Conservation (phyloP, 2,888 invertebrate genomes). For the Yponomeuta malinellus region DNA sequence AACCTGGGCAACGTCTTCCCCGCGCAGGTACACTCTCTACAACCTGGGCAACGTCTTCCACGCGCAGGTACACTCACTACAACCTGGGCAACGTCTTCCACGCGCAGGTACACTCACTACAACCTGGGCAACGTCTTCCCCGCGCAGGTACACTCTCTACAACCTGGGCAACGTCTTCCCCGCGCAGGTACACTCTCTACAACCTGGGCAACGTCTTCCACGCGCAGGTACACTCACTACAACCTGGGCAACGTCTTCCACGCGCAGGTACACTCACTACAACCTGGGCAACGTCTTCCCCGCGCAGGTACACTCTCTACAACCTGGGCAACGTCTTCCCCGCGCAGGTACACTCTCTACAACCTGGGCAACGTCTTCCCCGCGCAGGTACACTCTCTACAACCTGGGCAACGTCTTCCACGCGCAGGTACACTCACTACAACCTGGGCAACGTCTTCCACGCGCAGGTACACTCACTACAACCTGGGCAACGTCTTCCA, state of each 20-base stretch:
- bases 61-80: conserved; percentile 76
- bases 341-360: conserved; percentile 74
- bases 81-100: conserved; percentile 43
- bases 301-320: conserved; percentile 76
- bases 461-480: conserved; percentile 82
- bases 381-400: conserved; percentile 76
- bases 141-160: conserved; percentile 76
- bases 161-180: conserved; percentile 43
- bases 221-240: conserved; percentile 76
- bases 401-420: conserved; percentile 58
- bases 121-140: conserved; percentile 98
- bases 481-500: conserved; percentile 98
- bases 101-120: conserved; percentile 60
- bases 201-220: conserved; percentile 98
- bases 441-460: conserved; percentile 98
- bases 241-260: not conserved
- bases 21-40: conserved; percentile 60
- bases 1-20: conserved; percentile 43
- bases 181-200: conserved; percentile 60
- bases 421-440: conserved; percentile 82
- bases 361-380: conserved; percentile 98
- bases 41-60: conserved; percentile 98
- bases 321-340: not conserved
- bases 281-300: conserved; percentile 98
- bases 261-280: conserved; percentile 74